phyloP scores from a whole-genome alignment of 1,140 invertebrate species.

The Drosophila lowei region DNA sequence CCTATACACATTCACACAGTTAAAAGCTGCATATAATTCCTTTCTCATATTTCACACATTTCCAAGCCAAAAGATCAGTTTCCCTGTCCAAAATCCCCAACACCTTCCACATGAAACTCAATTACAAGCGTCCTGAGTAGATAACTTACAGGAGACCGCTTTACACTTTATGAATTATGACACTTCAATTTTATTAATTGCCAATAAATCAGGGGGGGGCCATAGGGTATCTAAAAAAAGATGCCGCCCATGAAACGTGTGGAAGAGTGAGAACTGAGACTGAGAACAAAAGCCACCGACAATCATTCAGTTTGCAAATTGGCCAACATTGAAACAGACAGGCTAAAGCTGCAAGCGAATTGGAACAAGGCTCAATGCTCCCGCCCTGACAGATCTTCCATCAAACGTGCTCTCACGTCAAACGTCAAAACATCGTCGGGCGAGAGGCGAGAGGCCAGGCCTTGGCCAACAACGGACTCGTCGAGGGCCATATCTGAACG shows the following conservation, averaged over 20 bases:
- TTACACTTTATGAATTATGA: slow-evolving; percentile 62
- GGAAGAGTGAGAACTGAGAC: slow-evolving; percentile 2
- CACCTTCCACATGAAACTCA: neutral
- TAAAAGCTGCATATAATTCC: too few species aligned
- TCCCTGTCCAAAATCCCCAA: neutral
- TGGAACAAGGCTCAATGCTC: slow-evolving; percentile 71
- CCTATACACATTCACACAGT: too few species aligned
- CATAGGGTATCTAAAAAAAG: slow-evolving; percentile 56
- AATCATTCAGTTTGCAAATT: slow-evolving; percentile 78
- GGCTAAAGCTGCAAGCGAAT: slow-evolving; percentile 65
- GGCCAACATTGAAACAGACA: slow-evolving; percentile 79
- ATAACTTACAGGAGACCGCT: slow-evolving; percentile 23
- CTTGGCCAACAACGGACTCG: slow-evolving; percentile 49
- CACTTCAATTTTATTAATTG: slow-evolving; percentile 83
- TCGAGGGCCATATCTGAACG: slow-evolving; percentile 11
- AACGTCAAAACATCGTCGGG: slow-evolving; percentile 58
- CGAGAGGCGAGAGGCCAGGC: slow-evolving; percentile 28
- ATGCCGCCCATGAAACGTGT: slow-evolving; percentile 2
- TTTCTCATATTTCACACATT: neutral
- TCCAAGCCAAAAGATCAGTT: neutral
- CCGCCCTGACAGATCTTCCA: slow-evolving; percentile 73
- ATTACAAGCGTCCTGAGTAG: slow-evolving; percentile 18
- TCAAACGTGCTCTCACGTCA: slow-evolving; percentile 78
- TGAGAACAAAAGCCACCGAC: slow-evolving; percentile 76
- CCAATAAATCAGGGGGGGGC: slow-evolving; percentile 73